These are phyloP conservation scores for Thalassoma bifasciatum DNA, from an alignment of 2,113 vertebrate genomes.

Conservation along the genomic window DNA sequence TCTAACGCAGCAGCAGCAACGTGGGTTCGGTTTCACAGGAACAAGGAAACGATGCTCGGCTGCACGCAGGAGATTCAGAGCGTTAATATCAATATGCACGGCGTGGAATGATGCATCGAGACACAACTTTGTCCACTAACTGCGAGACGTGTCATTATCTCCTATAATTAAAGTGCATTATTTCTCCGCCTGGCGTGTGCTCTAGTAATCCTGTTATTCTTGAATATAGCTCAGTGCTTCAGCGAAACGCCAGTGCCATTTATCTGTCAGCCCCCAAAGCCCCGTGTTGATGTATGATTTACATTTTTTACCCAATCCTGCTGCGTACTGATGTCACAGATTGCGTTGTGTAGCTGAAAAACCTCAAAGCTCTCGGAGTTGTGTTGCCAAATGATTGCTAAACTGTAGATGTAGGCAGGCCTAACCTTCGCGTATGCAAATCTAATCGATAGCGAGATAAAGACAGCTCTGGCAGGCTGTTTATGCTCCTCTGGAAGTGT, in stretches of 20 bases:
- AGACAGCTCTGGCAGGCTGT: conserved; percentile 40
- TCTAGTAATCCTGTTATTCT: not conserved
- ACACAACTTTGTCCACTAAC: conserved; percentile 71
- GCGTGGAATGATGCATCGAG: conserved; percentile 54
- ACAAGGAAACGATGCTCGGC: conserved; percentile 47
- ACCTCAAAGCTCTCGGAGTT: not conserved
- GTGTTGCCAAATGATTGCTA: conserved; percentile 41
- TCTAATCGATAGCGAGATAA: conserved; percentile 63
- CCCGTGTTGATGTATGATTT: conserved; percentile 13
- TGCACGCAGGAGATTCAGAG: conserved; percentile 44
- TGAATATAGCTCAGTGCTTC: conserved; percentile 11
- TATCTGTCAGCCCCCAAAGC: conserved; percentile 20
- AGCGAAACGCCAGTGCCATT: conserved; percentile 37
- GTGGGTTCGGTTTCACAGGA: conserved; percentile 39
- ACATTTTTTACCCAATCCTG: conserved; percentile 17
- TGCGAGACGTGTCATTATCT: not conserved
- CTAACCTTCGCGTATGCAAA: conserved; percentile 64
- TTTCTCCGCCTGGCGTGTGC: not conserved
- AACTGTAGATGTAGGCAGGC: conserved; percentile 63
- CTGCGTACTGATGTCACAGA: conserved; percentile 30
- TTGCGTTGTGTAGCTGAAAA: conserved; percentile 24
- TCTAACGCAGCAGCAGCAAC: conserved; percentile 55
- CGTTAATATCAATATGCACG: conserved; percentile 51
- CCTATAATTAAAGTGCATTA: conserved; percentile 36
- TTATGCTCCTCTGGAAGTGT: conserved; percentile 41